Percentiles rank a stretch among this genome's conserved stretches.
These are phyloP conservation scores for Akabosia matsudoensis DNA, from an alignment of 1,140 invertebrate genomes.

Conservation along the genomic window DNA sequence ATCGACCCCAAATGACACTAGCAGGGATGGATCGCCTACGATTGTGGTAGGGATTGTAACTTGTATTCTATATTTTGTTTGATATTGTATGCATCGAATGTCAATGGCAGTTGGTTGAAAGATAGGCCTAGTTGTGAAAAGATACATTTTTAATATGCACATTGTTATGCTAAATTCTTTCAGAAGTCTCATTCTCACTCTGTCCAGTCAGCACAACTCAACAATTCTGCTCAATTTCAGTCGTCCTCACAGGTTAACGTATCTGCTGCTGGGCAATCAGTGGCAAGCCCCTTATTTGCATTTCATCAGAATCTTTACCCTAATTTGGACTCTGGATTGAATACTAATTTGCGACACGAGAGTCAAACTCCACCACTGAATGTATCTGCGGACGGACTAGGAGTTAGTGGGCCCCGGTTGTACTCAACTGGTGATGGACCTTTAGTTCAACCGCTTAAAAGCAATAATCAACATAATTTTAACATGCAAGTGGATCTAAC, in stretches of 20 bases:
- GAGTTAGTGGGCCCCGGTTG: not conserved
- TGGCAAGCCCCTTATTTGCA: not conserved
- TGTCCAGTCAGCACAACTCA: not conserved
- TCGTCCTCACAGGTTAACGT: not conserved
- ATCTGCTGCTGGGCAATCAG: not conserved
- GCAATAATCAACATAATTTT: not conserved
- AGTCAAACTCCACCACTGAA: conserved; percentile 7
- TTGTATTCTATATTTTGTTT: not conserved
- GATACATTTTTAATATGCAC: not conserved
- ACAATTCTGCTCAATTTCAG: not conserved
- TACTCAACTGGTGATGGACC: not conserved
- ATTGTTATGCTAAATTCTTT: conserved; percentile 11
- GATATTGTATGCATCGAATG: not conserved
- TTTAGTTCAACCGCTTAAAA: not conserved
- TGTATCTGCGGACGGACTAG: not conserved
- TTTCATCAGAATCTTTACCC: conserved; percentile 15
- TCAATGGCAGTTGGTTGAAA: no score
- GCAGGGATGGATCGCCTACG: conserved; percentile 5
- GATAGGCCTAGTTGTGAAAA: no score
- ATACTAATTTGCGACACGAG: not conserved
- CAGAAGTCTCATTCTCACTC: not conserved
- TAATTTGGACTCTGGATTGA: not conserved
- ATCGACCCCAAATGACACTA: not conserved
- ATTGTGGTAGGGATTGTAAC: not conserved
- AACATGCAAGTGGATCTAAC: not conserved